A percentile compares a stretch with the other conserved stretches of the same genome.
Evolutionary conservation across 2,888 invertebrate species (phyloP).

Genomic region (Andrena bicolor): DNA sequence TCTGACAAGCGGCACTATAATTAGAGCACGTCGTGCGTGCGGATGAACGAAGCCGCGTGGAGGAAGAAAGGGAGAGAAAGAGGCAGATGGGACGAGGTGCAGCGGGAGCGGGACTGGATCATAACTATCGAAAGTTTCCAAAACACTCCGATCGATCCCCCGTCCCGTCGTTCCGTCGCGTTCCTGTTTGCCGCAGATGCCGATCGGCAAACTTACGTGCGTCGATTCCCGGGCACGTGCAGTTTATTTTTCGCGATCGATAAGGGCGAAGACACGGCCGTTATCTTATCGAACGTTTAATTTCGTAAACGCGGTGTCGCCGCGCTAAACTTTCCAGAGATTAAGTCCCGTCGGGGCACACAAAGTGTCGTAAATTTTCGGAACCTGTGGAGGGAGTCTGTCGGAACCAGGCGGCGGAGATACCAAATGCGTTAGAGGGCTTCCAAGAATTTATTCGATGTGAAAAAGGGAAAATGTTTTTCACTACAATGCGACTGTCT

Average conservation of each 20-base stretch:
- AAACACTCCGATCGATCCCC: slow-evolving; percentile 52
- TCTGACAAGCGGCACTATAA: slow-evolving; percentile 74
- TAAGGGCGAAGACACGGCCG: slow-evolving; percentile 24
- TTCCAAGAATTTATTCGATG: not conserved
- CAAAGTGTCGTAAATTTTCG: not conserved
- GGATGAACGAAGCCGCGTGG: slow-evolving; percentile 26
- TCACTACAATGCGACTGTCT: slow-evolving; percentile 18
- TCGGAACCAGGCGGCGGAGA: not conserved
- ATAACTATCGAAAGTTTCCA: slow-evolving; percentile 49
- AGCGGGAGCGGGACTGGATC: slow-evolving; percentile 34
- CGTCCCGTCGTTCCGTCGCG: not conserved
- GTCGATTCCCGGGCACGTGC: slow-evolving; percentile 15
- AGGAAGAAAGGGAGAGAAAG: not conserved
- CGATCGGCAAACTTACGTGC: slow-evolving; percentile 1
- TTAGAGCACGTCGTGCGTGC: slow-evolving; percentile 74
- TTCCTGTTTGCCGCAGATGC: not conserved
- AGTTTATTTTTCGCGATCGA: slow-evolving; percentile 29
- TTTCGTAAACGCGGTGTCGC: slow-evolving; percentile 37
- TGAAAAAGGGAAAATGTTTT: slow-evolving; percentile 30
- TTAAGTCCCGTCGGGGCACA: not conserved
- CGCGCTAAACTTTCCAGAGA: slow-evolving; percentile 1
- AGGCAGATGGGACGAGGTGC: not conserved
- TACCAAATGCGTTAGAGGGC: not conserved
- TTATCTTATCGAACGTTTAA: slow-evolving; percentile 55
- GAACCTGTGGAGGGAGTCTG: not conserved